A percentile compares a stretch with the other conserved stretches of the same genome.
These are phyloP conservation scores for Tragopan temminckii DNA, from an alignment of 2,797 vertebrate genomes.

Conservation along the genomic window DNA sequence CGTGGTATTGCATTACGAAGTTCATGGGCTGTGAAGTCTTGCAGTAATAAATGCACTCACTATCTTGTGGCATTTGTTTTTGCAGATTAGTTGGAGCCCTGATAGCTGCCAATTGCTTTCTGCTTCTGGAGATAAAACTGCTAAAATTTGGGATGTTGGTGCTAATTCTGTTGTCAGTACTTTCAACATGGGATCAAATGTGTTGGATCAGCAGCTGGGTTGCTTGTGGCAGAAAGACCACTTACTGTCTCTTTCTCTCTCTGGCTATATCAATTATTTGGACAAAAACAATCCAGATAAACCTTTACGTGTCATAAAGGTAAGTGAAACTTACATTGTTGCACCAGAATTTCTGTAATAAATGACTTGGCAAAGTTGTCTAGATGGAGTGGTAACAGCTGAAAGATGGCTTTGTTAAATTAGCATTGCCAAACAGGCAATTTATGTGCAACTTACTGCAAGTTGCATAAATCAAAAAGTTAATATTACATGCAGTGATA, in stretches of 20 bases:
- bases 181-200: slow-evolving; percentile 90
- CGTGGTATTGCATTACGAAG: neutral
- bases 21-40: neutral
- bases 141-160: slow-evolving; percentile 94
- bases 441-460: neutral
- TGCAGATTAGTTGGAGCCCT: slow-evolving; percentile 90
- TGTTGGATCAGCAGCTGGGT: slow-evolving; percentile 95
- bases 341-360: neutral
- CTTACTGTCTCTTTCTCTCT: slow-evolving; percentile 92
- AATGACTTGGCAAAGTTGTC: neutral
- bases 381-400: neutral
- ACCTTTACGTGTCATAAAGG: slow-evolving; percentile 92
- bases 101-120: slow-evolving; percentile 94
- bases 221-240: slow-evolving; percentile 96
- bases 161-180: slow-evolving; percentile 88
- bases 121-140: slow-evolving; percentile 96
- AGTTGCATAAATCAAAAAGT: neutral
- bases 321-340: slow-evolving; percentile 60
- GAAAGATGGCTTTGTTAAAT: neutral
- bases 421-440: neutral
- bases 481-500: rapidly evolving
- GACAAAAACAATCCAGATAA: slow-evolving; percentile 94
- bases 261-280: slow-evolving; percentile 97
- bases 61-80: slow-evolving; percentile 41
- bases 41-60: neutral